These are phyloP conservation scores for Cryptops parisi DNA, from an alignment of 2,888 invertebrate species.

Conservation along the genomic window DNA sequence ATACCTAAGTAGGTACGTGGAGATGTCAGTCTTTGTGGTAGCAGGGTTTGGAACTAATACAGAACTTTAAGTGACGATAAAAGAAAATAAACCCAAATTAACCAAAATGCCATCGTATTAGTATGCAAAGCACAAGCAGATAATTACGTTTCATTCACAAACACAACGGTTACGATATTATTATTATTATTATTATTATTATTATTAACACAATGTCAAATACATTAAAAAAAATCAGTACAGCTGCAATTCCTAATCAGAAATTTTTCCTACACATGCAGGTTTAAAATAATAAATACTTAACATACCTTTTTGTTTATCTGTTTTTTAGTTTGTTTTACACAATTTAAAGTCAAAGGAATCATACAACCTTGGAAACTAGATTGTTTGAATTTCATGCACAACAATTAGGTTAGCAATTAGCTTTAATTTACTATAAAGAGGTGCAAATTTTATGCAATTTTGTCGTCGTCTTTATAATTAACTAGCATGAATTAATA, in stretches of 20 bases:
- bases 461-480: too few species aligned
- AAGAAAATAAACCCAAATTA: conserved; percentile 18
- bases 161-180: too few species aligned
- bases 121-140: conserved; percentile 8
- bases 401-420: too few species aligned
- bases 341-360: too few species aligned
- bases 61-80: conserved; percentile 24
- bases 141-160: too few species aligned
- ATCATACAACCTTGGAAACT: too few species aligned
- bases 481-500: too few species aligned
- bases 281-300: not conserved
- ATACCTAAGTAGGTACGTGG: conserved; percentile 43
- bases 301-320: too few species aligned
- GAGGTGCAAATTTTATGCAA: too few species aligned
- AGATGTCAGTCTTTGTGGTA: conserved; percentile 21
- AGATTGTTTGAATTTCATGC: too few species aligned
- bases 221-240: not conserved
- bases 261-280: not conserved
- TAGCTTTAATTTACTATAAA: too few species aligned
- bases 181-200: not conserved
- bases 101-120: conserved; percentile 18
- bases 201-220: not conserved
- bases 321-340: too few species aligned
- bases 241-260: not conserved
- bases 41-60: conserved; percentile 20